Base-by-base conservation (phyloP, 37 sponge, comb jelly and placozoan species). In the Ianthella basta region DNA sequence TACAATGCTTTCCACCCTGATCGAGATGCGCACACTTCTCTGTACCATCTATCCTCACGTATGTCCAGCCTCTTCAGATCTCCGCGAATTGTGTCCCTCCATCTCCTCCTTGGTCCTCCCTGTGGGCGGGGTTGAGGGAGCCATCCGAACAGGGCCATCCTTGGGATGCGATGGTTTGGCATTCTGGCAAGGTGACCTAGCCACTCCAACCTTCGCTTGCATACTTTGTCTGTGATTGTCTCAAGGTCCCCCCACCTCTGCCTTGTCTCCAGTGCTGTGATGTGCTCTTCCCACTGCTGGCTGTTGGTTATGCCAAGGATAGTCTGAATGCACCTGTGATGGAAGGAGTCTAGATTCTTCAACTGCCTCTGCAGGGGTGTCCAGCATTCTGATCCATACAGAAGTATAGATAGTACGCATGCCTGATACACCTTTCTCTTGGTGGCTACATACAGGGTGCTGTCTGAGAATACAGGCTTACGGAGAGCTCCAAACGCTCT, bases 361-460 rank as follows among this genome's bases (percentile, higher is more conserved):
- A 66, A 25, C 27, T 66, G 68, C 68, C 27, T 66, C 68, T 66
- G 68, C 25, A 66, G 68, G 68, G 68, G 68, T 16, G 29, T 27
- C 68, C 68, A 66, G 68, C 27, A 66, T 66, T 66, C 68, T 66
- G 68, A 66, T 66, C 68, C 68, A 66, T 66, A 66, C 68, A 66
- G 27, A 19, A 66, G 27, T 66, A 66, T 23, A 66, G 68, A 66
- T 23, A 66, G 68, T 24, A 66, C 29, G 23, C 68, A 66, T 66
- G 68, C 68, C 68, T 66, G 25, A n/a, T 66, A 66, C 29, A 66
- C 68, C 27, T 66, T 66, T 25, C 68, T 66, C 68, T 66, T 66
- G 68, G 68, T 66, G 25, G 15, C 68, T 27, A 66, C 68, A 23
- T 66, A 66, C 25, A 66, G 68, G 23, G 68, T 66, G 29, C 23